Percentiles rank a stretch among this genome's conserved stretches.
Conservation (phyloP, 2,113 vertebrate genomes). For the Meles meles region DNA sequence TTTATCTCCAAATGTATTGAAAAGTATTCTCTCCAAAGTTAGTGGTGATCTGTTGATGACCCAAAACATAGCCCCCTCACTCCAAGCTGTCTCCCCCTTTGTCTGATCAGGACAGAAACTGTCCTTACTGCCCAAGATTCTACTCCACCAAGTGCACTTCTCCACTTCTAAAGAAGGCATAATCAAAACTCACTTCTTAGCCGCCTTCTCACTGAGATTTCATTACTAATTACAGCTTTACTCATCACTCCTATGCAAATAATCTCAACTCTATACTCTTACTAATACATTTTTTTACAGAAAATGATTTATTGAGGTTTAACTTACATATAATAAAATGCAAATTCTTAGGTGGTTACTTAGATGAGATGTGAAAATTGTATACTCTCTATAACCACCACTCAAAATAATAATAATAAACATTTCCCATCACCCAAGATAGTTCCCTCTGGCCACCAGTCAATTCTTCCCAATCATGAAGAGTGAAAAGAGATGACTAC, state of each 20-base stretch:
- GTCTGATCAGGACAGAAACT: background rate
- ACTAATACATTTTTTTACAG: background rate
- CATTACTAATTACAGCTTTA: conserved; percentile 23
- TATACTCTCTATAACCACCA: background rate
- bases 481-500: background rate
- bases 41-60: background rate
- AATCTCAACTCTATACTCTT: background rate
- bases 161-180: background rate
- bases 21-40: background rate
- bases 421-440: background rate
- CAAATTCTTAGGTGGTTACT: background rate
- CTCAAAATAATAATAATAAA: background rate
- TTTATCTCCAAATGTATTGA: background rate
- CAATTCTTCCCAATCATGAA: background rate
- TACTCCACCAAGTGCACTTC: background rate
- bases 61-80: background rate
- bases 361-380: background rate
- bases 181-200: background rate
- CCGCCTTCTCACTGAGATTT: background rate
- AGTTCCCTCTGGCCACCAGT: background rate
- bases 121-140: background rate
- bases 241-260: background rate
- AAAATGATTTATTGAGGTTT: background rate
- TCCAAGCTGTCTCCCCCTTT: background rate
- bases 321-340: background rate